Percentiles rank a stretch among this genome's conserved stretches.
These are phyloP conservation scores for Galleria mellonella DNA, from an alignment of 1,140 invertebrate species.

Conservation along the genomic window DNA sequence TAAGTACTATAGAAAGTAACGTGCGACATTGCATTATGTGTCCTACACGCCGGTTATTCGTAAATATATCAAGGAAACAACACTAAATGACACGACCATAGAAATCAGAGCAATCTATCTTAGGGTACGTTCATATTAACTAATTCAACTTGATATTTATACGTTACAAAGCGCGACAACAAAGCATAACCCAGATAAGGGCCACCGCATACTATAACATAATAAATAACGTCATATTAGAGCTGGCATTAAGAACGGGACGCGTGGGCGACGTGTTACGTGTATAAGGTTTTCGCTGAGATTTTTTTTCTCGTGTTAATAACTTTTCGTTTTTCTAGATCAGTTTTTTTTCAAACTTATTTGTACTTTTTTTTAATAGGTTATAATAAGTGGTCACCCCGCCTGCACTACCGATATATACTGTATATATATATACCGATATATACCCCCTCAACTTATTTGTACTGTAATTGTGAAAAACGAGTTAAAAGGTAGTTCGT, in stretches of 20 bases:
- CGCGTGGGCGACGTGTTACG: conserved; percentile 19
- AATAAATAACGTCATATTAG: conserved; percentile 52
- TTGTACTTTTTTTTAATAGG: no score
- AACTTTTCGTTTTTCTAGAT: background rate
- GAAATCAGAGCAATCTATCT: conserved; percentile 17
- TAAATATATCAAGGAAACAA: no score
- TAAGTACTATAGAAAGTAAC: no score
- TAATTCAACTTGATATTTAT: conserved; percentile 37
- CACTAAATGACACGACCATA: background rate
- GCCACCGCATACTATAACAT: conserved; percentile 23
- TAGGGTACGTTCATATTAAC: conserved; percentile 25
- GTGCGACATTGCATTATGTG: no score
- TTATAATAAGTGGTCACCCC: no score
- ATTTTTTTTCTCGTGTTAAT: conserved; percentile 7
- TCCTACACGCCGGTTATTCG: no score
- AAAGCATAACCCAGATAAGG: conserved; percentile 37
- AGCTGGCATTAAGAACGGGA: conserved; percentile 21
- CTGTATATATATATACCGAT: no score
- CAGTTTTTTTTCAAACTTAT: no score
- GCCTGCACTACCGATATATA: no score
- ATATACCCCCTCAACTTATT: no score
- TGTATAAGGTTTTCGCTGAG: conserved; percentile 12
- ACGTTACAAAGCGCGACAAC: conserved; percentile 19
- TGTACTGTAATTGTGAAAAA: no score
- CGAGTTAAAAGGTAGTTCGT: no score